These are phyloP conservation scores for Propithecus deckenii DNA, from an alignment of 2,797 vertebrate genomes.

Conservation along the genomic window DNA sequence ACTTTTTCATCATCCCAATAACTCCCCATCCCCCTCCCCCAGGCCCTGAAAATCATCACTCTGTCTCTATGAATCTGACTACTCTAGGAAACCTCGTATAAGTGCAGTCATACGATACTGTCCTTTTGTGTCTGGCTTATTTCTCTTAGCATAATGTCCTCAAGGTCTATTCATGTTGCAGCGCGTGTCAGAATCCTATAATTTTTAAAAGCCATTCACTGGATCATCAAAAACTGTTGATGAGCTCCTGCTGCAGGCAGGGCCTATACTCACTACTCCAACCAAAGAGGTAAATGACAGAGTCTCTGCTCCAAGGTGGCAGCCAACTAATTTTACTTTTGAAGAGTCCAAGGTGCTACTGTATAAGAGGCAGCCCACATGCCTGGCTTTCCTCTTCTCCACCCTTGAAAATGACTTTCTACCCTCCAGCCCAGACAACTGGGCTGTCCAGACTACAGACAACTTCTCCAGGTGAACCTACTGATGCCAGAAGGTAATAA, in stretches of 20 bases:
- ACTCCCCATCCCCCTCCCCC: neutral
- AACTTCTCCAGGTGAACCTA: neutral
- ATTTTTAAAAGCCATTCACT: slow-evolving; percentile 3
- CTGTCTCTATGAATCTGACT: neutral
- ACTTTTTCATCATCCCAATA: neutral
- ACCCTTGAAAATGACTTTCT: neutral
- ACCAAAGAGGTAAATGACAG: neutral
- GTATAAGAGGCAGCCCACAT: neutral
- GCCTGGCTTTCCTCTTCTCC: neutral
- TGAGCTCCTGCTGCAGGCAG: neutral
- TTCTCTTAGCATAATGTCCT: neutral
- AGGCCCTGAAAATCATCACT: neutral
- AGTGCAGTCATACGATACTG: neutral
- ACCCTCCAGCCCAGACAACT: neutral
- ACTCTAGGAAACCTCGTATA: neutral
- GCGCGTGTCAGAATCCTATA: neutral
- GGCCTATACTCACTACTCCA: neutral
- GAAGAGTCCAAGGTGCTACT: neutral
- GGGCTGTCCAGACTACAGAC: neutral
- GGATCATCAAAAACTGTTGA: neutral
- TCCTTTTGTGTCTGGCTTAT: neutral
- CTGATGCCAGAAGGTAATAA: neutral
- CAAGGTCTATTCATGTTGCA: neutral
- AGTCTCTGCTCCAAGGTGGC: neutral
- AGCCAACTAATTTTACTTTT: neutral